phyloP scores from a whole-genome alignment of 2,888 invertebrate species.

The Aphidoletes aphidimyza region DNA sequence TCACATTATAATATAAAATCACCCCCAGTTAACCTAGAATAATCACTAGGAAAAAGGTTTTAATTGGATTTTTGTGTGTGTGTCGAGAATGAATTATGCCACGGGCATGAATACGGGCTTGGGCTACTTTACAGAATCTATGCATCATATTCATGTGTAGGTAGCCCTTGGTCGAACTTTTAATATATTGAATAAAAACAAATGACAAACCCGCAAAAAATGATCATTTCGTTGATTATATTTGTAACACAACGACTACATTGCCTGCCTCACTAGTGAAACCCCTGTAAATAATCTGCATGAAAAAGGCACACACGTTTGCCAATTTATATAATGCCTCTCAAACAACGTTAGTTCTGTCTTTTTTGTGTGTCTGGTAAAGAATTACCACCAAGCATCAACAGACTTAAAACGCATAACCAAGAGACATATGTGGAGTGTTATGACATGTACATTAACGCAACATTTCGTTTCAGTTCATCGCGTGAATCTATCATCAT shows the following conservation, averaged over 20 bases:
- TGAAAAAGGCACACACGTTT: neutral
- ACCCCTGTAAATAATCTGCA: neutral
- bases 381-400: neutral
- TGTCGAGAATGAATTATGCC: too few species aligned
- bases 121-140: too few species aligned
- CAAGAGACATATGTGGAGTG: neutral
- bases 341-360: neutral
- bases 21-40: too few species aligned
- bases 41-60: too few species aligned
- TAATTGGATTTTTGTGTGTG: too few species aligned
- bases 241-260: too few species aligned
- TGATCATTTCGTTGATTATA: neutral
- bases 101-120: too few species aligned
- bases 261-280: too few species aligned
- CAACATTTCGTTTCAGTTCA: neutral
- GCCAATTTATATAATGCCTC: constrained; percentile 29
- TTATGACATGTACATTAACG: neutral
- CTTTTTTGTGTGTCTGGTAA: neutral
- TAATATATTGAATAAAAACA: too few species aligned
- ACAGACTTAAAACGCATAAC: neutral
- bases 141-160: too few species aligned
- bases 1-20: too few species aligned
- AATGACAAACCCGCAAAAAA: neutral
- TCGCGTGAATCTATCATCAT: constrained; percentile 4
- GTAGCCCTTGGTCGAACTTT: too few species aligned